These are phyloP conservation scores for Oreochromis tanganicae DNA, from an alignment of 2,113 vertebrate genomes.

Conservation along the genomic window DNA sequence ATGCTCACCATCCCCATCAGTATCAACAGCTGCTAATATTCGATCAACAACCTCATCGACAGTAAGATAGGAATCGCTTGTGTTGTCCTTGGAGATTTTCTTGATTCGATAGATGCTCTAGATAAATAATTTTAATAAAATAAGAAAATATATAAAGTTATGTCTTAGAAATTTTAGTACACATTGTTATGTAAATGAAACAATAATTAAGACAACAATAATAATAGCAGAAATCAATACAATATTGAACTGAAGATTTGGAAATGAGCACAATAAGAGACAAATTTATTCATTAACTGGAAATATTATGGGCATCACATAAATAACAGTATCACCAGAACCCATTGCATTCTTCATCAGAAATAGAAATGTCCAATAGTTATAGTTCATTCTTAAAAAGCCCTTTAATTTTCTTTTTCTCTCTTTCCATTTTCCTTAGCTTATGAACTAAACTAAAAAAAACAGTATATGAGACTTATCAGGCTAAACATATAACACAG, in stretches of 20 bases:
- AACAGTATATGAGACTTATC: not conserved
- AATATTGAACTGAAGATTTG: not conserved
- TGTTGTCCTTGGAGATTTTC: slow-evolving; percentile 36
- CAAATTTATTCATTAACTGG: not conserved
- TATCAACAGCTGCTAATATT: slow-evolving; percentile 63
- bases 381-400: not conserved
- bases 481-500: not conserved
- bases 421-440: not conserved
- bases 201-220: not conserved
- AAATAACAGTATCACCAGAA: not conserved
- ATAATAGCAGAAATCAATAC: not conserved
- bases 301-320: not conserved
- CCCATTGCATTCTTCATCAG: not conserved
- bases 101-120: slow-evolving; percentile 68
- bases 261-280: not conserved
- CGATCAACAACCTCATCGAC: slow-evolving; percentile 66
- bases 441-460: not conserved
- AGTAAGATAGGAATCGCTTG: not conserved
- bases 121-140: not conserved
- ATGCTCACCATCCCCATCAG: slow-evolving; percentile 65
- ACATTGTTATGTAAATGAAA: not conserved
- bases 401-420: not conserved
- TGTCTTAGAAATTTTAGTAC: not conserved
- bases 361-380: not conserved
- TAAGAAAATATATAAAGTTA: not conserved